A percentile compares a stretch with the other conserved stretches of the same genome.
Evolutionary conservation across 2,888 invertebrate genomes (phyloP).

Genomic region (Troglohyphantes excavatus): DNA sequence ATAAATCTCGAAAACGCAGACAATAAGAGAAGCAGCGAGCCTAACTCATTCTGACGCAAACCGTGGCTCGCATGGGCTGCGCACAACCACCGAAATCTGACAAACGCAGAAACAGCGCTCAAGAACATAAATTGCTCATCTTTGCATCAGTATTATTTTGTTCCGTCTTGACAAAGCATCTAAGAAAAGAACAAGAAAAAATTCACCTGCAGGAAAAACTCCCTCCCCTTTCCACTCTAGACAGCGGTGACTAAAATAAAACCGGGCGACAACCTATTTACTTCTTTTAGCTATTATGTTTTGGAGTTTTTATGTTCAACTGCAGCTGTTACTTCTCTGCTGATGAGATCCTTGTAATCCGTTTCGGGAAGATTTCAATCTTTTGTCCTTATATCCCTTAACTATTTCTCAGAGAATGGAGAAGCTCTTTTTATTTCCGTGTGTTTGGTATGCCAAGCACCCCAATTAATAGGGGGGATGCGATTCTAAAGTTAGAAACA

Average conservation of each 20-base stretch:
- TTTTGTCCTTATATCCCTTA: conserved; percentile 61
- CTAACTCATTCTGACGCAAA: background rate
- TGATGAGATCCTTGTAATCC: conserved; percentile 62
- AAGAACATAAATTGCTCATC: conserved; percentile 23
- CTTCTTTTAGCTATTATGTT: conserved; percentile 41
- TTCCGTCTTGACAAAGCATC: conserved; percentile 46
- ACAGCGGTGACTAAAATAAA: conserved; percentile 72
- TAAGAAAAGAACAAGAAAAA: conserved; percentile 2
- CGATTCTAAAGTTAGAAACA: conserved; percentile 69
- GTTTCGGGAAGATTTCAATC: conserved; percentile 45
- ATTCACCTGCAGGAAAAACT: conserved; percentile 52
- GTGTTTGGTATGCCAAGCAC: conserved; percentile 57
- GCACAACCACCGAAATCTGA: background rate
- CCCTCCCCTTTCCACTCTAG: conserved; percentile 20
- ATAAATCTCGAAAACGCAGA: background rate
- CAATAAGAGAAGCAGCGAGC: background rate
- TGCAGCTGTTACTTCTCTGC: conserved; percentile 36
- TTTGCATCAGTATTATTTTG: conserved; percentile 28
- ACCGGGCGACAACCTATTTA: conserved; percentile 43
- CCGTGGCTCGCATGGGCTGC: background rate
- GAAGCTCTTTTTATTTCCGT: conserved; percentile 36
- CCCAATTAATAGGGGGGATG: conserved; percentile 68
- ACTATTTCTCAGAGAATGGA: conserved; percentile 5
- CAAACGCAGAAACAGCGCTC: background rate
- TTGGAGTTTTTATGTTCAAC: conserved; percentile 43